phyloP scores from a whole-genome alignment of 1,140 invertebrate species.

The Tetragnatha versicolor region DNA sequence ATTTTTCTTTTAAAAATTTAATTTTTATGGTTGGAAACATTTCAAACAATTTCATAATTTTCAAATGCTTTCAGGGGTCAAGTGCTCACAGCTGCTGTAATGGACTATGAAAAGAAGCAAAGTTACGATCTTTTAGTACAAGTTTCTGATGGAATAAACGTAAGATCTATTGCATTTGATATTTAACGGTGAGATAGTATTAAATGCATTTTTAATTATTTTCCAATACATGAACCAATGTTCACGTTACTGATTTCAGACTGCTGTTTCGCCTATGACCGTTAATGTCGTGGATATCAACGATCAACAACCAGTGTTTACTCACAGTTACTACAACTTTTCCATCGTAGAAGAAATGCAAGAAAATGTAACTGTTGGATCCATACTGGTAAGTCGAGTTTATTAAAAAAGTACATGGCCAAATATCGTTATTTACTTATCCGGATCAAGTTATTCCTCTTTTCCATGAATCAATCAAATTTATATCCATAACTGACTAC shows the following conservation, averaged over 20 bases:
- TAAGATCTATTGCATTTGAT: no score
- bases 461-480: neutral
- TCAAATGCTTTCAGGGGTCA: conserved; percentile 52
- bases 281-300: conserved; percentile 66
- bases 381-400: conserved; percentile 43
- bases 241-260: no score
- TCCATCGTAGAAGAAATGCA: conserved; percentile 61
- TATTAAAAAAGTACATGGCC: neutral
- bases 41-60: neutral
- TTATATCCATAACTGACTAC: neutral
- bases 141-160: conserved; percentile 61
- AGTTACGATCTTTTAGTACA: conserved; percentile 60
- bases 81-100: conserved; percentile 58
- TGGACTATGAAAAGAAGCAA: conserved; percentile 60
- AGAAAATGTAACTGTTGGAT: conserved; percentile 58
- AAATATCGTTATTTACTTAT: no score
- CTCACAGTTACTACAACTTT: conserved; percentile 63
- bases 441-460: no score
- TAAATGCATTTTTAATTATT: no score
- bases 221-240: no score
- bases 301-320: conserved; percentile 65
- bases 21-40: neutral
- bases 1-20: neutral
- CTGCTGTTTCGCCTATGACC: conserved; percentile 61
- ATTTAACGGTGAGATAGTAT: no score